Percentiles rank a stretch among this genome's conserved stretches.
These are phyloP conservation scores for Pycnomerus fuliginosus DNA, from an alignment of 2,888 invertebrate species.

Conservation along the genomic window DNA sequence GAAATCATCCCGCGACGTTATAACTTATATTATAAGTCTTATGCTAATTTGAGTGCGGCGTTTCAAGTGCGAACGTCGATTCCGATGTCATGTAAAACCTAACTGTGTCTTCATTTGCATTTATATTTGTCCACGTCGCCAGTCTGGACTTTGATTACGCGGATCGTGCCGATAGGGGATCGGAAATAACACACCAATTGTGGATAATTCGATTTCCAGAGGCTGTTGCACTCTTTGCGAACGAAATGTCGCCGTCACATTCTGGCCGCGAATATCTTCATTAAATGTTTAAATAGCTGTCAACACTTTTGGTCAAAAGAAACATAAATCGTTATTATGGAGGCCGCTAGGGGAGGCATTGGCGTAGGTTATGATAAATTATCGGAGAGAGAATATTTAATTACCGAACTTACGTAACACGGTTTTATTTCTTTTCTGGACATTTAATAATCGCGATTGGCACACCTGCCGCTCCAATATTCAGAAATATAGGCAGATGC, in stretches of 20 bases:
- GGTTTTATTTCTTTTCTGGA: conserved; percentile 20
- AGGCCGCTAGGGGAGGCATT: no score
- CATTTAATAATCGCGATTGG: conserved; percentile 36
- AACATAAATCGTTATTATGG: no score
- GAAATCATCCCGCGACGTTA: conserved; percentile 28
- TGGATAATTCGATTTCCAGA: conserved; percentile 13
- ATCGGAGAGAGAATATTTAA: conserved; percentile 1
- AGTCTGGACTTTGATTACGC: conserved; percentile 24
- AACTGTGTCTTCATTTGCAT: conserved; percentile 35
- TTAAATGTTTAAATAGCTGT: conserved; percentile 4
- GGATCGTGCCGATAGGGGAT: conserved; percentile 13
- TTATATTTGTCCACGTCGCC: conserved; percentile 32
- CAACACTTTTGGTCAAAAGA: conserved; percentile 11
- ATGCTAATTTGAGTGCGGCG: conserved; percentile 31
- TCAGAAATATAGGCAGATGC: conserved; percentile 42
- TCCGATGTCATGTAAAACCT: conserved; percentile 32
- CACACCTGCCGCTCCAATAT: conserved; percentile 44
- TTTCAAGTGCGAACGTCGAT: conserved; percentile 29
- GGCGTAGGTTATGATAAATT: no score
- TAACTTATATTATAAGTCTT: conserved; percentile 26
- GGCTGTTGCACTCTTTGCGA: conserved; percentile 5
- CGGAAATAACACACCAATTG: conserved; percentile 11
- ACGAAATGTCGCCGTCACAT: conserved; percentile 1
- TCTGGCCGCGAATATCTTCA: not conserved
- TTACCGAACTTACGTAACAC: conserved; percentile 17